Conservation (phyloP, 2,888 invertebrate genomes). For the Scotopteryx bipunctaria region DNA sequence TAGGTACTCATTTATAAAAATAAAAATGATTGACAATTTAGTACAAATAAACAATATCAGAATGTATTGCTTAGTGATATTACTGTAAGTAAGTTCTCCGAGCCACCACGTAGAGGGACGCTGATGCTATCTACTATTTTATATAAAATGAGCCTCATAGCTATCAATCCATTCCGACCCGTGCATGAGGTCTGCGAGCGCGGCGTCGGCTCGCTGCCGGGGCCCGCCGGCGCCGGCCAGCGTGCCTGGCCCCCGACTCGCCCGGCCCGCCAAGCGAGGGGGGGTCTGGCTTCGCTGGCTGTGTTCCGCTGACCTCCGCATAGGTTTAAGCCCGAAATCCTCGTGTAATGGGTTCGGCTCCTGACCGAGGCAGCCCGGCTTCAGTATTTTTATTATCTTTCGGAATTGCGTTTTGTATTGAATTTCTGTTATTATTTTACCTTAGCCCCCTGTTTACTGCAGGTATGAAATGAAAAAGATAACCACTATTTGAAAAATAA, state of each 20-base stretch:
- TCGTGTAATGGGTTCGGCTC: slow-evolving; percentile 24
- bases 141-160: slow-evolving; percentile 4
- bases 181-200: slow-evolving; percentile 5
- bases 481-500: too few relatives aligned
- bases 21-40: too few relatives aligned
- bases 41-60: too few relatives aligned
- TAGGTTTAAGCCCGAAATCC: slow-evolving; percentile 25
- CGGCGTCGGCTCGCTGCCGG: slow-evolving; percentile 11
- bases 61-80: too few relatives aligned
- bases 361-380: slow-evolving; percentile 1
- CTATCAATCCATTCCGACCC: slow-evolving; percentile 9
- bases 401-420: slow-evolving; percentile 10
- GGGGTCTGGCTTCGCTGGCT: slow-evolving; percentile 6
- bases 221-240: background rate
- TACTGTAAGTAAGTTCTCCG: too few relatives aligned
- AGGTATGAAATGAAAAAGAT: too few relatives aligned
- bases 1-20: too few relatives aligned
- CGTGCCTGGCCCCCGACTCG: slow-evolving; percentile 1
- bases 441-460: background rate
- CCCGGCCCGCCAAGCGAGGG: background rate
- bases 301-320: slow-evolving; percentile 17
- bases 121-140: too few relatives aligned
- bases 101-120: too few relatives aligned
- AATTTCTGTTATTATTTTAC: slow-evolving; percentile 2
- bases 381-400: slow-evolving; percentile 18